Conservation (phyloP, 2,888 invertebrate species). For the Odontocerum albicorne region DNA sequence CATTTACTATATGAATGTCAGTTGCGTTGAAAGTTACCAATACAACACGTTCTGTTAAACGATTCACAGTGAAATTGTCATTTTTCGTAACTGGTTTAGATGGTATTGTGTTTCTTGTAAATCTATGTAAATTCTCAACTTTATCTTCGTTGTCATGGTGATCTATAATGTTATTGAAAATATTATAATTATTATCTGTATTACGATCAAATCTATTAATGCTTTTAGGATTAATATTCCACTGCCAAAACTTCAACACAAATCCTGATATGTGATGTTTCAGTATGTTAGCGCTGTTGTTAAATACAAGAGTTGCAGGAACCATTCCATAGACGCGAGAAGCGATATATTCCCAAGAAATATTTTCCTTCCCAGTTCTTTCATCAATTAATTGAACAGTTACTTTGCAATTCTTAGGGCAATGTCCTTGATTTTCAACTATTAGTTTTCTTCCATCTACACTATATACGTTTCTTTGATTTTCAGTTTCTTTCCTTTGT, state of each 20-base stretch:
- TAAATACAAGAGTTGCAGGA: conserved; percentile 68
- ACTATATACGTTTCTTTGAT: conserved; percentile 59
- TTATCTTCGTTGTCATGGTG: conserved; percentile 4
- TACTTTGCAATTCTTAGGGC: conserved; percentile 69
- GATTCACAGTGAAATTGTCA: conserved; percentile 55
- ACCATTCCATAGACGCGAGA: conserved; percentile 70
- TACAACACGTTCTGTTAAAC: conserved; percentile 72
- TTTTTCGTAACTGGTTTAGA: conserved; percentile 41
- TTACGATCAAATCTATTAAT: conserved; percentile 34
- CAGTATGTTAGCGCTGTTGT: conserved; percentile 47
- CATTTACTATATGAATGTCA: conserved; percentile 73
- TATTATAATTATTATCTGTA: conserved; percentile 45
- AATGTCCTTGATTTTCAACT: conserved; percentile 70
- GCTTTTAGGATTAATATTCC: conserved; percentile 55
- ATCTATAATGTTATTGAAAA: conserved; percentile 44
- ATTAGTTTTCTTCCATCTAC: conserved; percentile 66
- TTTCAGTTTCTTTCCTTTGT: conserved; percentile 59
- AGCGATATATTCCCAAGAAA: conserved; percentile 64
- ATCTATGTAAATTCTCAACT: conserved; percentile 13
- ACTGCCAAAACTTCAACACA: conserved; percentile 82
- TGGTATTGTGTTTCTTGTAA: conserved; percentile 28
- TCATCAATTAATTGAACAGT: conserved; percentile 60
- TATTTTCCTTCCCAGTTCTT: conserved; percentile 55
- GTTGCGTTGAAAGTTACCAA: conserved; percentile 76
- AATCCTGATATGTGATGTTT: conserved; percentile 69